Base-by-base conservation (phyloP, 2,888 invertebrate genomes). In the Spatulosminthurus flaviceps region DNA sequence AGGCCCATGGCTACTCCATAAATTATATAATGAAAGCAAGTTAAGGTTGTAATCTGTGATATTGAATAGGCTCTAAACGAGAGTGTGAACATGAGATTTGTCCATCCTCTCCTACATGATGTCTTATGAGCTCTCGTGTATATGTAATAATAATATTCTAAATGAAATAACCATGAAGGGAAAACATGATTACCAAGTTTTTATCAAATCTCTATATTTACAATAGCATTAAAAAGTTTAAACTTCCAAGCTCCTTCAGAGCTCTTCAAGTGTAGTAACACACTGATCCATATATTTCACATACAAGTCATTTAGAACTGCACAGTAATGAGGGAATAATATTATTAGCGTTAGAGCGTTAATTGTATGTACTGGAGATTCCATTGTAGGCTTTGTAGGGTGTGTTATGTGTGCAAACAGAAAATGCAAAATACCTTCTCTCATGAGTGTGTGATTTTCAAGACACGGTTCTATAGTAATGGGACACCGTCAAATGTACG, bases 181-280 rank as follows among this genome's bases (percentile, higher is more conserved):
- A 19, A 26, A 67, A 67, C 67, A 67, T 67, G 67, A 67, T 67
- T 28, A n/a, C 11, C 4, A 28, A 67, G 16, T 13, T 11, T 16
- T 67, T 67, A 67, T 67, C 67, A 67, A 67, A 67, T n/a, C n/a
- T 28, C 28, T 67, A n/a, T 67, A 67, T 67, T 67, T 67, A 28
- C 67, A 67, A 26, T 24, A 19, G 28, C 9, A 26, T 28, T 67
- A 28, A 28, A n/a, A 67, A 19, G 28, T 64, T 64, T 1, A 67
- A n/a, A n/a, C n/a, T n/a, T n/a, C n/a, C n/a, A n/a, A n/a, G n/a
- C n/a, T n/a, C 28, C 0, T 28, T 19, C 16, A 29, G 26, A 26
- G 67, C 28, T 5, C 1, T 9, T 51, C 28, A 67, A 51, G 16
- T 51, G 51, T n/a, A 22, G 26, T 28, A 16, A 5, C n/a, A 67